phyloP scores from a whole-genome alignment of 2,113 vertebrate genomes.

The Junco hyemalis region DNA sequence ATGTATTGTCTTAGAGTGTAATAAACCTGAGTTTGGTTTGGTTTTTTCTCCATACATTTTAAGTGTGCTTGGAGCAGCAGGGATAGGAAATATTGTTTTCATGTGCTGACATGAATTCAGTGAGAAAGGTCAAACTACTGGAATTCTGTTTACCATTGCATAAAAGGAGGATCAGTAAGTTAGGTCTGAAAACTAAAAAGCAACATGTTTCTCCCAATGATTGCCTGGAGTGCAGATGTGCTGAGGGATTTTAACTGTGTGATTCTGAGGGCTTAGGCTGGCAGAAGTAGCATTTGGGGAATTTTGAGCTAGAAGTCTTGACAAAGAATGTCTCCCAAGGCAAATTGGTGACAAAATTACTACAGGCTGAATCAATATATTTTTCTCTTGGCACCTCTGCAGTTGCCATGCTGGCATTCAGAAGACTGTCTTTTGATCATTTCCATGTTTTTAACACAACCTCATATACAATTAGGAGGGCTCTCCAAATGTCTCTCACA shows the following conservation, averaged over 20 bases:
- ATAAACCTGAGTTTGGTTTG: neutral
- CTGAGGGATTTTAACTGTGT: neutral
- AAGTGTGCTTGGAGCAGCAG: constrained; percentile 11
- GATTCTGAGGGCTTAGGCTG: neutral
- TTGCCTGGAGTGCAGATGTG: neutral
- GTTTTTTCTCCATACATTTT: neutral
- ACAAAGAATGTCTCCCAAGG: neutral
- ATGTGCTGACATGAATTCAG: constrained; percentile 34
- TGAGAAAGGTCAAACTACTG: constrained; percentile 46
- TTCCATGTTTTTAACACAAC: neutral
- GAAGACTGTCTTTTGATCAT: neutral
- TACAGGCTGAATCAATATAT: neutral
- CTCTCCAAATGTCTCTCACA: neutral
- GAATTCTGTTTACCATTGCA: constrained; percentile 36
- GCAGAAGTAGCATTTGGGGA: neutral
- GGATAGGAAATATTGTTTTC: constrained; percentile 33
- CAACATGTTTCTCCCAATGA: neutral
- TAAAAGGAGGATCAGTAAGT: neutral
- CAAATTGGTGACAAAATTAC: neutral
- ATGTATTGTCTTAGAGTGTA: neutral
- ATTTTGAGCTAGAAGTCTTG: neutral
- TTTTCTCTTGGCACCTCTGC: neutral
- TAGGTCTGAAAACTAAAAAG: constrained; percentile 2
- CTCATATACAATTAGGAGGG: neutral
- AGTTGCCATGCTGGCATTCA: neutral